A percentile compares a stretch with the other conserved stretches of the same genome.
These are phyloP conservation scores for Helarctos malayanus DNA, from an alignment of 2,797 vertebrate genomes.

Conservation along the genomic window DNA sequence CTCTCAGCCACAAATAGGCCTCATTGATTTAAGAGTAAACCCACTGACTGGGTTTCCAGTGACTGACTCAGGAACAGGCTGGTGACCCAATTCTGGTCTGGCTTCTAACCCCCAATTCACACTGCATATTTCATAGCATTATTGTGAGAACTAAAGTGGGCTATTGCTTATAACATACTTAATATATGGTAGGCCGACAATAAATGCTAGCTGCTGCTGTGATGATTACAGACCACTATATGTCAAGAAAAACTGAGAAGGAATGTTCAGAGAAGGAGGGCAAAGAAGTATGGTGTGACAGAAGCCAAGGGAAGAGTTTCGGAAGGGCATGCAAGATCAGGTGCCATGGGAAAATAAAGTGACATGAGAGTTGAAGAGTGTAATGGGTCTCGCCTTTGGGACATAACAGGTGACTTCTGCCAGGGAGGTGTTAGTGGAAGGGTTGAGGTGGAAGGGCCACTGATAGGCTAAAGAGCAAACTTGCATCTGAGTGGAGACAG, in stretches of 20 bases:
- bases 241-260: neutral
- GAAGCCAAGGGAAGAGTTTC: neutral
- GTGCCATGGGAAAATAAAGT: neutral
- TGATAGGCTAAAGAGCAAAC: neutral
- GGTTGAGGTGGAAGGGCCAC: neutral
- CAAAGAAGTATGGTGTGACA: neutral
- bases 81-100: neutral
- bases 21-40: constrained; percentile 5
- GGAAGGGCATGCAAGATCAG: neutral
- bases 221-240: neutral
- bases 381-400: neutral
- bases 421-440: neutral
- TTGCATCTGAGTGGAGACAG: neutral
- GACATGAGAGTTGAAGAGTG: neutral
- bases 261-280: neutral
- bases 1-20: neutral
- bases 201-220: neutral
- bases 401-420: neutral
- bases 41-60: neutral
- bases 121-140: neutral
- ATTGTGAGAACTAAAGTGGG: neutral
- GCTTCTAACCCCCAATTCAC: neutral
- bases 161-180: neutral
- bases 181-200: neutral
- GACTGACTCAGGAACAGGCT: neutral